Evolutionary conservation across 2,113 vertebrate species (phyloP).

Genomic region (Enhydra lutris): DNA sequence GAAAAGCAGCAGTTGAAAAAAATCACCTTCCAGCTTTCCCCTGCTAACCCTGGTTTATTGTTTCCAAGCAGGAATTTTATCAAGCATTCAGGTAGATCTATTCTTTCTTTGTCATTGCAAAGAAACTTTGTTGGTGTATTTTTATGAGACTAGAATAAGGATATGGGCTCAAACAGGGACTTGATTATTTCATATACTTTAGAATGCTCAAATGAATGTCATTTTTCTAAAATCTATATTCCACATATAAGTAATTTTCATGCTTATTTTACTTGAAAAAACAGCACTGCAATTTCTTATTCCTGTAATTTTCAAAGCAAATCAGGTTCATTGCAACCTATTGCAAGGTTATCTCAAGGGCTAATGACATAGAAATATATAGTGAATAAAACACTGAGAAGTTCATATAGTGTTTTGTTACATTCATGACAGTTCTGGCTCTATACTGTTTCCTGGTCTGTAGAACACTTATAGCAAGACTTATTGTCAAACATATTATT

Average conservation of each 20-base stretch:
- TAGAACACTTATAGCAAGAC: background rate
- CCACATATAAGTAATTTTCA: background rate
- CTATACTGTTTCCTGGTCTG: background rate
- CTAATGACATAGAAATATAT: background rate
- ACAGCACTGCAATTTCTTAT: background rate
- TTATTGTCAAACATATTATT: background rate
- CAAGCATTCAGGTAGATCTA: background rate
- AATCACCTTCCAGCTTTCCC: background rate
- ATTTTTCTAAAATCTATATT: background rate
- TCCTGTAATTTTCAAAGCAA: conserved; percentile 4
- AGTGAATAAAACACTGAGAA: background rate
- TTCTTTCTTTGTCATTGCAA: background rate
- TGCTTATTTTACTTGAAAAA: conserved; percentile 27
- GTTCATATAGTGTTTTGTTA: background rate
- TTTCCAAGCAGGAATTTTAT: background rate
- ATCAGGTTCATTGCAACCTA: background rate
- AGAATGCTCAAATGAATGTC: conserved; percentile 24
- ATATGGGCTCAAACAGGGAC: background rate
- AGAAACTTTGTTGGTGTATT: background rate
- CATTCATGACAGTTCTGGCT: background rate
- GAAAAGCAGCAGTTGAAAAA: background rate
- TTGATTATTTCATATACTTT: background rate
- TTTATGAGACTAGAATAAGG: background rate
- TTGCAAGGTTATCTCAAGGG: background rate
- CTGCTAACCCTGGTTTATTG: background rate